These are phyloP conservation scores for Acridotheres tristis DNA, from an alignment of 2,797 vertebrate species.

Conservation along the genomic window DNA sequence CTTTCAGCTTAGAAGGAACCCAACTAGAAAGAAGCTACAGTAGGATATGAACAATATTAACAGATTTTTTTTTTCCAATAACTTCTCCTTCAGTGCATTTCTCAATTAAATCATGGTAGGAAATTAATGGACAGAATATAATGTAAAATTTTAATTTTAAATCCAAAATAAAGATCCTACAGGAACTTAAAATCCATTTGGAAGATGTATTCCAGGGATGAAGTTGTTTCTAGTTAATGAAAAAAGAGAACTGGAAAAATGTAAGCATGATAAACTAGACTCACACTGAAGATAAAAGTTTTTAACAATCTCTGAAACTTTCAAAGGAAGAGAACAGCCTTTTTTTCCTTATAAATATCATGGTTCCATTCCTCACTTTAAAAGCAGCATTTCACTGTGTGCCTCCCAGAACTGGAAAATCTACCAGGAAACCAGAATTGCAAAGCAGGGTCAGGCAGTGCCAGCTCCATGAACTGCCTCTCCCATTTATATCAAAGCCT, in stretches of 20 bases:
- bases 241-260: neutral
- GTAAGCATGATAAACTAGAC: neutral
- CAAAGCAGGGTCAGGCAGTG: neutral
- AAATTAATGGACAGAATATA: neutral
- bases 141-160: neutral
- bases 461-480: neutral
- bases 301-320: neutral
- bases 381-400: neutral
- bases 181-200: neutral
- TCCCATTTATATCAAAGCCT: neutral
- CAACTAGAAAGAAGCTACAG: neutral
- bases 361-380: neutral
- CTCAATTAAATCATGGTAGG: neutral
- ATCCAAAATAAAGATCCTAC: neutral
- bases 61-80: neutral
- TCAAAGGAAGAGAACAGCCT: neutral
- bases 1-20: neutral
- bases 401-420: neutral
- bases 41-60: neutral
- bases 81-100: neutral
- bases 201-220: neutral
- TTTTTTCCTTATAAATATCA: neutral
- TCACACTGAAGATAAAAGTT: neutral
- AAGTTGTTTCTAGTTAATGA: neutral
- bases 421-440: neutral